Base-by-base conservation (phyloP, 1,140 invertebrate species). In the Zophobas morio region DNA sequence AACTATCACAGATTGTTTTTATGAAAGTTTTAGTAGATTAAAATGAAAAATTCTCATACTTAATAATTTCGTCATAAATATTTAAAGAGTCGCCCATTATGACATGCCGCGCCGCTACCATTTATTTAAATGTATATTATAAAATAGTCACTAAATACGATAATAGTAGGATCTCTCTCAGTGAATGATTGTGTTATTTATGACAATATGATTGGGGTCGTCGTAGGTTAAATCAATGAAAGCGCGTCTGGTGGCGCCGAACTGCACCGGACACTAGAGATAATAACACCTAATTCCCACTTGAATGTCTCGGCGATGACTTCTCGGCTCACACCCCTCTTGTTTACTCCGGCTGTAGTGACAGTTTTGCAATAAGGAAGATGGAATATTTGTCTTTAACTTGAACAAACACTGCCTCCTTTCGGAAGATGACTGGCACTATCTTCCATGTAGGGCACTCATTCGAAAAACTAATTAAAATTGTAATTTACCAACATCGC, bases 151-250 rank as follows among this genome's bases (percentile, higher is more conserved):
- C 37, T 66, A 66, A 66, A 66, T 66, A 66, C 42, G 60, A 66
- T 66, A 66, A 66, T 66, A 42, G 60, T 66, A 40, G 60, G 60
- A 66, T 66, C 60, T 66, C 60, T 42, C 20, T 2, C 6, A 66
- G 60, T 60, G 75, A 74, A 77, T 80, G 76, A 80, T 81, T 81
- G 76, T 71, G 75, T 77, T 78, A 81, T 81, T 81, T 81, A 80
- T 80, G 78, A 78, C 70, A 75, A 75, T 79, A 80, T 80, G 76
- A 78, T 80, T 78, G 80, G 80, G 78, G 80, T 81, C 76, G 80
- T 49, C 70, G 73, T 79, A 80, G 78, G 80, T 81, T 81, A 81
- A 81, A 81, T 81, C 80, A 81, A 81, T 81, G 80, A 80, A 54
- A 75, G 71, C 54, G 80, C 75, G 70, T 60, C 75, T 75, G 70